Evolutionary conservation across 2,888 invertebrate genomes (phyloP), one percentile per base, ranked within the genome.

Genomic region (Colletes collaris): DNA sequence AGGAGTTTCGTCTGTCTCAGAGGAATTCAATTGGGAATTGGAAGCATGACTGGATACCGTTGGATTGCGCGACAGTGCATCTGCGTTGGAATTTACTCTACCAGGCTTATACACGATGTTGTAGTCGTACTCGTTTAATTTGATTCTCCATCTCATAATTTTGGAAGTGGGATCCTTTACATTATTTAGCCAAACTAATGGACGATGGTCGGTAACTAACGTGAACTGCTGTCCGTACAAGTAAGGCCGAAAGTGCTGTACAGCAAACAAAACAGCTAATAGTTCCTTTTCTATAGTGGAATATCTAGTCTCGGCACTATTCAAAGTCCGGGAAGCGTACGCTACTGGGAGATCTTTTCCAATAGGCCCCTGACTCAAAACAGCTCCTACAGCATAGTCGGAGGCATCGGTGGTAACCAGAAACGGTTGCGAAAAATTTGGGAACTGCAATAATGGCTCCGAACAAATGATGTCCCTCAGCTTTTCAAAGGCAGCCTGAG

Each of bases 191-290:
- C 58, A 50, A 0, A 56, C 58, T 1, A 67, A 3, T 2, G 58
- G 58, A 11, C 35, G 13, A 16, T 67, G 58, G 2, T 59, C 58
- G 0, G 58, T 58, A n/a, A 67, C 1, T 19, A 59, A 7, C 0
- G 19, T 65, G 7, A 65, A 53, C 13, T 65, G 16, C 35, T 37
- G n/a, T 3, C 64, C 64, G 37, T 67, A 67, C 1, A 49, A 3
- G 11, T 59, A 67, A 0, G 50, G 58, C 3, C 37, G 35, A 11
- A 67, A 67, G 11, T 67, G 35, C 4, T 67, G 27, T 2, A 46
- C 10, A 1, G 37, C 58, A 7, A 11, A 67, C 0, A 67, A 0
- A 3, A 67, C n/a, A 0, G 55, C 66, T 0, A 66, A 16, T 4
- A 44, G 46, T 4, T 66, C 56, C 4, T 66, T 66, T 11, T 49